These are phyloP conservation scores for Rugalucina vietnamica DNA, from an alignment of 2,888 invertebrate genomes.

Conservation along the genomic window DNA sequence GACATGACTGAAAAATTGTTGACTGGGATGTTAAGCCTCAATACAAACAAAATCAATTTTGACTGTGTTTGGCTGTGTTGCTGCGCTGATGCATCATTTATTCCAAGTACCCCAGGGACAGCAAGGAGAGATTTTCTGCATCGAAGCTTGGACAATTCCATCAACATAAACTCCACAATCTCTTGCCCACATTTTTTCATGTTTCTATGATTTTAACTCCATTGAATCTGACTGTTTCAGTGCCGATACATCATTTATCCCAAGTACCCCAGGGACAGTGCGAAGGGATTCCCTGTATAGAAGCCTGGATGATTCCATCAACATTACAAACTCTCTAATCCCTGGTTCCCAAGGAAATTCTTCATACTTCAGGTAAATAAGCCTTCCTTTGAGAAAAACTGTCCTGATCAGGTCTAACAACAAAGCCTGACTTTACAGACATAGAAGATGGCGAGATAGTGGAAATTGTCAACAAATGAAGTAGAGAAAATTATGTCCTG, in stretches of 20 bases:
- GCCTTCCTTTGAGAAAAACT: too few relatives aligned
- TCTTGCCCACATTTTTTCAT: not conserved
- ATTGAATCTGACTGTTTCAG: conserved; percentile 44
- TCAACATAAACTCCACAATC: not conserved
- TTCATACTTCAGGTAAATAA: conserved; percentile 38
- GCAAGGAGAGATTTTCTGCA: conserved; percentile 30
- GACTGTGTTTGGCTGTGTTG: too few relatives aligned
- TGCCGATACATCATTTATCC: conserved; percentile 68
- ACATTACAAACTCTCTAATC: not conserved
- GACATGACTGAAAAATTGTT: too few relatives aligned
- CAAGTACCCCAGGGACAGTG: conserved; percentile 59
- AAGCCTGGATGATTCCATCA: not conserved
- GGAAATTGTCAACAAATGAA: too few relatives aligned
- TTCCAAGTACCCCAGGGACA: conserved; percentile 64
- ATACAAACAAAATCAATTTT: too few relatives aligned
- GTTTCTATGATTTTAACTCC: too few relatives aligned
- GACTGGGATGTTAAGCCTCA: too few relatives aligned
- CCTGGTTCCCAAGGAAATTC: conserved; percentile 5
- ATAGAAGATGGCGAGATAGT: too few relatives aligned
- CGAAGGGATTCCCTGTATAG: conserved; percentile 27
- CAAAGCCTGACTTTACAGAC: too few relatives aligned
- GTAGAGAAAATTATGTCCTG: too few relatives aligned
- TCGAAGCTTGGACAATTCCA: not conserved
- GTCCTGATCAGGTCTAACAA: not conserved
- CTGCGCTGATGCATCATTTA: conserved; percentile 69